Evolutionary conservation across 2,113 vertebrate species (phyloP).

Genomic region (Lucifuga dentata): DNA sequence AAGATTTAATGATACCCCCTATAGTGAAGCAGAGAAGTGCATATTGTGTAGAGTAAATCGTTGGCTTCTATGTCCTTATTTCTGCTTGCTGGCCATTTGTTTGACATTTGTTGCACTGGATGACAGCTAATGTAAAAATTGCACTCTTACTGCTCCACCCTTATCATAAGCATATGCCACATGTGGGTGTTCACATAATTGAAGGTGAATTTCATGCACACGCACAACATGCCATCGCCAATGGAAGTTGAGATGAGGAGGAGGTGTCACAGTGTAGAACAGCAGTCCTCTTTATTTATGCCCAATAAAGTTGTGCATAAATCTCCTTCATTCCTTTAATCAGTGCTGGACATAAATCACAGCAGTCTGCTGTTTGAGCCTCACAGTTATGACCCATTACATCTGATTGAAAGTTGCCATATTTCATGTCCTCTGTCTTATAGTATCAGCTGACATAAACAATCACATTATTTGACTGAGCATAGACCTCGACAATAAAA

Average conservation of each 20-base stretch:
- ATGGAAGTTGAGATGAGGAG: slow-evolving; percentile 50
- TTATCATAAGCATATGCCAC: background rate
- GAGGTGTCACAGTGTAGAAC: slow-evolving; percentile 40
- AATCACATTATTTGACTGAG: slow-evolving; percentile 20
- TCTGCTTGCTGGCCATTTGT: background rate
- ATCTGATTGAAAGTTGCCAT: slow-evolving; percentile 40
- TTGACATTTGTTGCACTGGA: slow-evolving; percentile 9
- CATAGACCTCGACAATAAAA: slow-evolving; percentile 16
- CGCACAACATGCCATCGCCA: slow-evolving; percentile 35
- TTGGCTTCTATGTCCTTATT: background rate
- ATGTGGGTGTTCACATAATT: slow-evolving; percentile 11
- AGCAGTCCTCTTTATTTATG: slow-evolving; percentile 50
- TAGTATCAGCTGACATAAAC: slow-evolving; percentile 10
- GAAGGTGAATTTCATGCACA: slow-evolving; percentile 4
- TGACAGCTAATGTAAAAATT: slow-evolving; percentile 21
- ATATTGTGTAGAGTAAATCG: slow-evolving; percentile 33
- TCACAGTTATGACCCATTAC: slow-evolving; percentile 62
- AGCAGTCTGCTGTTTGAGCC: slow-evolving; percentile 8
- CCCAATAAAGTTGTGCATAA: slow-evolving; percentile 53
- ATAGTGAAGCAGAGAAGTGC: background rate
- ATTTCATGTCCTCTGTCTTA: slow-evolving; percentile 20
- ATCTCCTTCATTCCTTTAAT: slow-evolving; percentile 45
- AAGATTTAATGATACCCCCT: background rate
- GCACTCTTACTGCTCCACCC: background rate
- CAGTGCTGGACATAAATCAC: slow-evolving; percentile 50